Evolutionary conservation across 2,113 vertebrate species (phyloP).

Genomic region (Mionectes macconnelli): DNA sequence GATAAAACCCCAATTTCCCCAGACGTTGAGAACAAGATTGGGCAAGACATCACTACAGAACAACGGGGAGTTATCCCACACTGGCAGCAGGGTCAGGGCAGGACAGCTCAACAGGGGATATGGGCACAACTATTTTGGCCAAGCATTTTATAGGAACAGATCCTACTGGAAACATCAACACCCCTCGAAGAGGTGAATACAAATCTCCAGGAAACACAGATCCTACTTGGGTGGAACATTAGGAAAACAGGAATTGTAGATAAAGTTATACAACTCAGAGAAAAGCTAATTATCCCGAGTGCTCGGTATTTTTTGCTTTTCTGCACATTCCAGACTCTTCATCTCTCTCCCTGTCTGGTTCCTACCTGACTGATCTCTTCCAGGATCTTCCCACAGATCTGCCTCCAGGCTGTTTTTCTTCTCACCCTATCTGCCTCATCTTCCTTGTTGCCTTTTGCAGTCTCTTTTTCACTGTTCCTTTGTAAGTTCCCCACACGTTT

Average conservation of each 20-base stretch:
- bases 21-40: not conserved
- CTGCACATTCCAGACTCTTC: slow-evolving; percentile 56
- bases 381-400: slow-evolving; percentile 24
- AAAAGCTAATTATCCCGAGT: slow-evolving; percentile 10
- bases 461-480: not conserved
- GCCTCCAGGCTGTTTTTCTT: slow-evolving; percentile 22
- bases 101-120: not conserved
- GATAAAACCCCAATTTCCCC: not conserved
- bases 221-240: not conserved
- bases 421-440: slow-evolving; percentile 28
- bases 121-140: not conserved
- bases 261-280: not conserved
- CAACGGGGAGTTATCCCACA: not conserved
- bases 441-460: not conserved
- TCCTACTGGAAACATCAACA: not conserved
- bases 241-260: not conserved
- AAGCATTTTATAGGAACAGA: not conserved
- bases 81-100: not conserved
- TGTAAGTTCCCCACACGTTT: not conserved
- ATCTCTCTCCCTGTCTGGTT: slow-evolving; percentile 30
- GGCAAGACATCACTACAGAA: not conserved
- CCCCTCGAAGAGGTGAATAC: not conserved
- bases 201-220: not conserved
- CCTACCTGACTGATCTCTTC: slow-evolving; percentile 36
- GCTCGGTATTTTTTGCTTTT: not conserved